phyloP scores from a whole-genome alignment of 2,797 vertebrate genomes.

The Zenarchopterus dispar region DNA sequence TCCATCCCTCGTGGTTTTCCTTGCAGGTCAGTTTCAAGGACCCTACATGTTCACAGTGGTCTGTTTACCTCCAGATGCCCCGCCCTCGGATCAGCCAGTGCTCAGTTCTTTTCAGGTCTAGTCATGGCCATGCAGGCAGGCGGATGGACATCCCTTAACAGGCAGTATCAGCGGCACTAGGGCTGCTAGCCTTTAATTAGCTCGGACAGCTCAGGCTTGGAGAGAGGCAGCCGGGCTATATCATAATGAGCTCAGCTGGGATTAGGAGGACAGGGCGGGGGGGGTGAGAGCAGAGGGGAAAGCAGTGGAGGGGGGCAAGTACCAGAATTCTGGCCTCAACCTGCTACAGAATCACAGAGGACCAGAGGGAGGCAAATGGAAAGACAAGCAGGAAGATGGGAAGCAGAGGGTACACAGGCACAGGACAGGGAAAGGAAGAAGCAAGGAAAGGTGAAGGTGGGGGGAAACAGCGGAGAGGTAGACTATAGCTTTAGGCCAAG shows the following conservation, averaged over 20 bases:
- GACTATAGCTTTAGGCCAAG: constrained; percentile 72
- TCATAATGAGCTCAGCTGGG: constrained; percentile 99
- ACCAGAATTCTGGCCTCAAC: constrained; percentile 79
- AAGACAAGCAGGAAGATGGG: constrained; percentile 67
- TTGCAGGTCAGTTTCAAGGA: constrained; percentile 93
- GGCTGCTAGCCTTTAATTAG: constrained; percentile 99
- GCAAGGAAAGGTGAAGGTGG: constrained; percentile 78
- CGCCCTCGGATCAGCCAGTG: constrained; percentile 31
- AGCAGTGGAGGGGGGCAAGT: constrained; percentile 65
- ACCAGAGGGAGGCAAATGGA: constrained; percentile 71
- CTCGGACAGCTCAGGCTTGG: constrained; percentile 98
- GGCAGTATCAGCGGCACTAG: constrained; percentile 82
- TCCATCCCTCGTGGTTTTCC: constrained; percentile 85
- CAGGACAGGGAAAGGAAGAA: constrained; percentile 53
- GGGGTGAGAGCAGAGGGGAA: constrained; percentile 89
- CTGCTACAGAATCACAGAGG: constrained; percentile 71
- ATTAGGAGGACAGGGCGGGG: constrained; percentile 99
- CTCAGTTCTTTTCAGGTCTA: constrained; percentile 63
- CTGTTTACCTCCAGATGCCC: constrained; percentile 53
- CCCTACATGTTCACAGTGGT: constrained; percentile 76
- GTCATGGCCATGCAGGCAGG: constrained; percentile 68
- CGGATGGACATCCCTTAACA: constrained; percentile 93
- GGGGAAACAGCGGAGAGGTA: constrained; percentile 61
- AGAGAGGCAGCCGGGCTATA: constrained; percentile 98
- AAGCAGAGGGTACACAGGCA: constrained; percentile 53